Evolutionary conservation across 2,888 invertebrate species (phyloP).

Genomic region (Podotricha telesiphe): DNA sequence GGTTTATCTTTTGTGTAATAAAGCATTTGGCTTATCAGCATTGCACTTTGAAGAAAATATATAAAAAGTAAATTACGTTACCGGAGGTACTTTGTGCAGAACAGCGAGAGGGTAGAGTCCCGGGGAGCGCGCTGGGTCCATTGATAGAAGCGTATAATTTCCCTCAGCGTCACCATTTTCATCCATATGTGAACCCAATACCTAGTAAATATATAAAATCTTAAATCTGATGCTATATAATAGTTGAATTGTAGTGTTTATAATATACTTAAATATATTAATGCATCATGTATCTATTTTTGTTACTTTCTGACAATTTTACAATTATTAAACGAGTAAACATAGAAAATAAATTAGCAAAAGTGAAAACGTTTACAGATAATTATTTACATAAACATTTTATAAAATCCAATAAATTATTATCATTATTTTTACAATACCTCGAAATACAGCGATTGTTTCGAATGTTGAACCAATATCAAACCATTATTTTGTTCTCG

Average conservation of each 20-base stretch:
- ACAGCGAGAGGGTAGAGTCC: slow-evolving; percentile 90
- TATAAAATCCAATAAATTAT: background rate
- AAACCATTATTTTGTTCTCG: background rate
- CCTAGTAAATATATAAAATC: slow-evolving; percentile 70
- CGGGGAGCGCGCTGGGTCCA: slow-evolving; percentile 77
- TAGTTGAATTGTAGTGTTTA: no score
- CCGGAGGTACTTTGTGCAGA: slow-evolving; percentile 89
- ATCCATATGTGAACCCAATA: slow-evolving; percentile 96
- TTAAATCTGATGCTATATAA: background rate
- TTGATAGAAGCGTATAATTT: slow-evolving; percentile 93
- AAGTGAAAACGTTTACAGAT: background rate
- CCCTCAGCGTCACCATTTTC: slow-evolving; percentile 96
- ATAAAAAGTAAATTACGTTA: slow-evolving; percentile 56
- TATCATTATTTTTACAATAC: background rate
- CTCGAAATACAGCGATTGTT: background rate
- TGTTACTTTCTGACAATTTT: no score
- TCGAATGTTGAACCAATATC: slow-evolving; percentile 6
- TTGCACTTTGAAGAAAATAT: slow-evolving; percentile 17
- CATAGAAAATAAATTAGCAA: no score
- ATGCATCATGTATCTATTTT: no score
- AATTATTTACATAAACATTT: background rate
- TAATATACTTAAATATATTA: no score
- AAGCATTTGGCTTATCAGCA: slow-evolving; percentile 17
- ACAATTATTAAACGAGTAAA: no score
- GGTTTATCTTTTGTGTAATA: slow-evolving; percentile 27